These are phyloP conservation scores for Melanostoma mellinum DNA, from an alignment of 2,888 invertebrate species.

Conservation along the genomic window DNA sequence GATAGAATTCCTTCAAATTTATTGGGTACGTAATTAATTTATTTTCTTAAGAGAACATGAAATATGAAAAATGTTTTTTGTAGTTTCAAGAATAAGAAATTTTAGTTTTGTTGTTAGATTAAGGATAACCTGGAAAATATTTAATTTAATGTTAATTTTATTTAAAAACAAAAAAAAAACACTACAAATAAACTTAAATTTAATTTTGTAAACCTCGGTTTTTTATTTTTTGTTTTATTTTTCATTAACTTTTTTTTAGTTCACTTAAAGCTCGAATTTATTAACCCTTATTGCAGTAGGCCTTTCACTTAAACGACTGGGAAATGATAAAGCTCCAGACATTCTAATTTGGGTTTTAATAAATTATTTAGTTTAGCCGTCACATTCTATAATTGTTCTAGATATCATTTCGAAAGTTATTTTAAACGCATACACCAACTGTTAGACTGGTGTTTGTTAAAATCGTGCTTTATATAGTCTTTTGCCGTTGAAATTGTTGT, in stretches of 20 bases:
- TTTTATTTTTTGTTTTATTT: conserved; percentile 18
- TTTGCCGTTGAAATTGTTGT: too few relatives aligned
- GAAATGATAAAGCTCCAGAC: conserved; percentile 3
- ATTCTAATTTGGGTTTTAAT: background rate
- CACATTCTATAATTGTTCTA: too few relatives aligned
- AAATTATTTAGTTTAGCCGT: too few relatives aligned
- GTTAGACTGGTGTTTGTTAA: too few relatives aligned
- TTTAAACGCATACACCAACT: too few relatives aligned
- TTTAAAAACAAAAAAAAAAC: conserved; percentile 39
- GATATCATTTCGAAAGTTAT: too few relatives aligned
- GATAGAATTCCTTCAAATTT: conserved; percentile 16
- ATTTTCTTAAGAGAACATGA: conserved; percentile 5
- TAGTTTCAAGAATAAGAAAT: background rate
- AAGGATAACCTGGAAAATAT: conserved; percentile 58
- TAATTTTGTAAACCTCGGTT: conserved; percentile 46
- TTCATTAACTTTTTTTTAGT: background rate
- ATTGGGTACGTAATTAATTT: conserved; percentile 41
- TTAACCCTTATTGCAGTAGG: too few relatives aligned
- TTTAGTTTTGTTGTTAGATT: conserved; percentile 47
- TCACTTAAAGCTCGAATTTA: background rate
- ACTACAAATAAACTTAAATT: conserved; percentile 60
- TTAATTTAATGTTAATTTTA: conserved; percentile 62
- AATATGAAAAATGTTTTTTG: background rate
- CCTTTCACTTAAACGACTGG: too few relatives aligned
- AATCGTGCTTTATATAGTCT: too few relatives aligned